Percentiles rank a stretch among this genome's conserved stretches.
Conservation (phyloP, 2,888 invertebrate genomes). For the Ceramica pisi region DNA sequence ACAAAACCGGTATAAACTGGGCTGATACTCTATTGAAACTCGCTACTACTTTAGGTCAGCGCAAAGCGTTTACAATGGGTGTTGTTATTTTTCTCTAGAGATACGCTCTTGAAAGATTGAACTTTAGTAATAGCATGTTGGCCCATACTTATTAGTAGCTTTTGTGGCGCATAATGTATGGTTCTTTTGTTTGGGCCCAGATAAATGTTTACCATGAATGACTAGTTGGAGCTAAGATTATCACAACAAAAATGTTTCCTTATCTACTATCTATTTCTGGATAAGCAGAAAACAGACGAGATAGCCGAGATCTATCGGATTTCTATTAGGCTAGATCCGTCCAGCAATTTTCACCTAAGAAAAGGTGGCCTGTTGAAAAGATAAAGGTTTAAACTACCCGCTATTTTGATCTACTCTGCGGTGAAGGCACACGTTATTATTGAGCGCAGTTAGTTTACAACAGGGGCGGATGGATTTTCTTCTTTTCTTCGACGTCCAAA, state of each 20-base stretch:
- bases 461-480: constrained; percentile 92
- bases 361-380: constrained; percentile 30
- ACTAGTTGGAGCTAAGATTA: not conserved
- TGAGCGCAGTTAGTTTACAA: constrained; percentile 71
- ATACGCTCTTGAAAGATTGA: not conserved
- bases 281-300: not conserved
- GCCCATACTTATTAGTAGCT: not conserved
- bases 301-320: not conserved
- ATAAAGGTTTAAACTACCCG: constrained; percentile 55
- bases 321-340: not conserved
- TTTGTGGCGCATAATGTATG: not conserved
- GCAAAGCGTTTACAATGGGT: not conserved
- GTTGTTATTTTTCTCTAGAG: not conserved
- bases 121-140: constrained; percentile 18
- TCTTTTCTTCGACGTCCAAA: constrained; percentile 91
- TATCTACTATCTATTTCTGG: constrained; percentile 11
- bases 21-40: not conserved
- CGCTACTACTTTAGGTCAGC: not conserved
- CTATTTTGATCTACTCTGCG: constrained; percentile 60
- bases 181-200: not conserved
- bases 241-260: not conserved
- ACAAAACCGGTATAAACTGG: not conserved
- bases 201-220: constrained; percentile 7
- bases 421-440: constrained; percentile 78
- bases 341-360: constrained; percentile 9